Base-by-base conservation (phyloP, 2,888 invertebrate species). In the Torymus tubicola region DNA sequence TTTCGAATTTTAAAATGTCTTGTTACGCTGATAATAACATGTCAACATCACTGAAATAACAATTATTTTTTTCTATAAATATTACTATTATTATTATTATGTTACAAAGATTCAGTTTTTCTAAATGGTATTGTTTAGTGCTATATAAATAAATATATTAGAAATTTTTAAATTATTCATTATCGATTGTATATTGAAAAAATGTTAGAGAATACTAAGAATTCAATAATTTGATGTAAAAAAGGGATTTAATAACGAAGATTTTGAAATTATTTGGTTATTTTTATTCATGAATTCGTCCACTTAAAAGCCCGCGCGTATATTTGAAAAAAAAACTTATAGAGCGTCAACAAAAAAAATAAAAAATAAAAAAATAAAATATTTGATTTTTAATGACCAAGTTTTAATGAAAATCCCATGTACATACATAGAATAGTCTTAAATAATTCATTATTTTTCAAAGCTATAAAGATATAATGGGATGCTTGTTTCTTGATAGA, bases 361-460 rank as follows among this genome's bases (percentile, higher is more conserved):
- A 53, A 70, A 18, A 55, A 63, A 12, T 21, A 21, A 61, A 42
- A 24, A 55, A 64, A 53, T 74, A 70, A 31, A 74, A 60, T 71
- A 63, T 61, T 81, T 64, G n/a, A 74, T 68, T 80, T 78, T 24
- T 60, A 72, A 74, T 58, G 57, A 78, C 65, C 67, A 73, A 80
- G 5, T 72, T 80, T 64, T 18, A 67, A 72, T 64, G 11, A 53
- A 75, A 68, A 58, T 73, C 67, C 73, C 57, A 60, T 71, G 16
- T 8, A 72, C 83, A 83, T 85, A 85, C 52, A 84, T 84, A 86
- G 81, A 84, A 82, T 84, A 84, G 83, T 84, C 80, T 85, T 83
- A 69, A 82, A 86, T 60, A 80, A 84, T 85, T 84, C 72, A 78
- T 75, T 75, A 78, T 75, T 78, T 69, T 79, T 72, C 16, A 60